Base-by-base conservation (phyloP, 2,888 invertebrate species). In the Eucera pruinosa region DNA sequence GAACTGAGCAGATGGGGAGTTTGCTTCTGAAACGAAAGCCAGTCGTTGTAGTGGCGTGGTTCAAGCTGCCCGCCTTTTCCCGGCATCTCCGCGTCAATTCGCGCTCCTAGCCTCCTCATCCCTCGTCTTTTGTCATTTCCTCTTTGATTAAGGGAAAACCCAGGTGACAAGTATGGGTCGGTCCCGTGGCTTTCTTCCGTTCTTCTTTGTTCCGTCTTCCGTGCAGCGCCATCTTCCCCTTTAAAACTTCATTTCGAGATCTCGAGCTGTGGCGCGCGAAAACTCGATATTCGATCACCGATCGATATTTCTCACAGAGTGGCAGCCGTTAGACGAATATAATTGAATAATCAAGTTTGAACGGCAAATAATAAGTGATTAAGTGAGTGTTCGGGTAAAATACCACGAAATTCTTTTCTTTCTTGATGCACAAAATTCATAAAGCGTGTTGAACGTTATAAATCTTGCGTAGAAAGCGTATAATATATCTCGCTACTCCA, bases 41-140 rank as follows among this genome's bases (percentile, higher is more conserved):
- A 91, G 91, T 91, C 91, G 88, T 87, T 86, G 86, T 87, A 88
- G 81, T 80, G 88, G 89, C 91, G 90, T 90, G 90, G 90, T 83
- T 86, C 89, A 86, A 81, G 85, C 89, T 88, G 88, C 90, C 86
- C 89, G 89, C 85, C 83, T 87, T 86, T 87, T 82, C 81, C 80
- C 70, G 67, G 61, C 61, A 60, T 76, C 84, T 83, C 87, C 80
- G 80, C 70, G 74, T 48, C 52, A 33, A 62, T 73, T 68, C 70
- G 68, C 71, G 60, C 41, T 64, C 62, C 68, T 72, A 6, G n/a
- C 48, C 20, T 18, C 39, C 48, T 30, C 71, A 55, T 52, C 62
- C 18, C 13, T 36, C 18, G 3, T 54, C 41, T 43, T 23, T 67
- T 60, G 45, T 61, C 47, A 20, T 11, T 69, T 36, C 45, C 23